Evolutionary conservation across 2,797 vertebrate genomes (phyloP).

Genomic region (Numenius phaeopus): DNA sequence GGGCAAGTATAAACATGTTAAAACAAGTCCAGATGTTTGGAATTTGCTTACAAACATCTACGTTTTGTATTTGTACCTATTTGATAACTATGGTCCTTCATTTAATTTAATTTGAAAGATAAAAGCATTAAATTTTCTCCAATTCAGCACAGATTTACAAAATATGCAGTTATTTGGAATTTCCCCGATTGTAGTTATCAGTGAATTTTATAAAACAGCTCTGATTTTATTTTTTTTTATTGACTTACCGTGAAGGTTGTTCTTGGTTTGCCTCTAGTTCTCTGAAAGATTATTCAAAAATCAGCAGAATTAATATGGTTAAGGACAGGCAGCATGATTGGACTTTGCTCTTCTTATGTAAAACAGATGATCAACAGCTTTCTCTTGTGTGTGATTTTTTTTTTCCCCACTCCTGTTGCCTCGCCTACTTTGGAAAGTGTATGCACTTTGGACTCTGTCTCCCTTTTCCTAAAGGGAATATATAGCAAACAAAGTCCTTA

Average conservation of each 20-base stretch:
- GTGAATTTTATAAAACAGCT: neutral
- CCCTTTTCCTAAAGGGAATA: neutral
- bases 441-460: constrained; percentile 20
- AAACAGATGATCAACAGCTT: neutral
- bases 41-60: neutral
- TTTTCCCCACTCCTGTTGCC: neutral
- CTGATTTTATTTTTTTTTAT: neutral
- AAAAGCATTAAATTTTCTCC: neutral
- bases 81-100: neutral
- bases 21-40: neutral
- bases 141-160: neutral
- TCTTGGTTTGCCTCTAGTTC: neutral
- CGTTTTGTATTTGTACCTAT: neutral
- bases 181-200: neutral
- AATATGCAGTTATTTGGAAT: neutral
- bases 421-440: neutral
- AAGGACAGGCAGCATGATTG: neutral
- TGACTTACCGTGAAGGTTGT: constrained; percentile 23
- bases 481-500: neutral
- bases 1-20: neutral
- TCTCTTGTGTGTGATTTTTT: neutral
- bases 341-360: constrained; percentile 33
- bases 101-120: neutral
- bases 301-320: neutral
- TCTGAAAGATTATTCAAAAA: neutral